These are phyloP conservation scores for Mythimna loreyi DNA, from an alignment of 2,888 invertebrate species.

Conservation along the genomic window DNA sequence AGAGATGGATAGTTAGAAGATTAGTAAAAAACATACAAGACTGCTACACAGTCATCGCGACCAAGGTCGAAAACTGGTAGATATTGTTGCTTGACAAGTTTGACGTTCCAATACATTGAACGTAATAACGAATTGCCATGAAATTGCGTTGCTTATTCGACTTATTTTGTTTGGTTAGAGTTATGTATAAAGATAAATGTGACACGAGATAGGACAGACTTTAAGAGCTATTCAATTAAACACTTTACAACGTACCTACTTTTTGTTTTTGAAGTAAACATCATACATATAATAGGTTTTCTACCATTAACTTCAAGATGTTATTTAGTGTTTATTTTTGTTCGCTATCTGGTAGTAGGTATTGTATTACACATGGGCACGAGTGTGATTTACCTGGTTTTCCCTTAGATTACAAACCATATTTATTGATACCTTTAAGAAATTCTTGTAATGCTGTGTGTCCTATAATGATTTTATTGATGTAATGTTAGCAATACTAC, in stretches of 20 bases:
- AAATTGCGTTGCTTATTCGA: constrained; percentile 45
- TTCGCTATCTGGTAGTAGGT: background rate
- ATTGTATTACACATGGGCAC: background rate
- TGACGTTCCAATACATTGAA: constrained; percentile 29
- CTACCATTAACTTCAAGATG: background rate
- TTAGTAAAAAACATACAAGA: constrained; percentile 30
- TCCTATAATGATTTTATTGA: too few species aligned
- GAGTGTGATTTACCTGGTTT: background rate
- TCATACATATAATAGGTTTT: background rate
- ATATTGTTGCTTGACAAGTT: constrained; percentile 47
- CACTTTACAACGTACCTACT: too few species aligned
- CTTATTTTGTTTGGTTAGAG: background rate
- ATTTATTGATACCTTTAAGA: background rate
- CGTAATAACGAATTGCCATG: constrained; percentile 51
- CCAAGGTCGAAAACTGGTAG: constrained; percentile 40
- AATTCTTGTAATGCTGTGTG: too few species aligned
- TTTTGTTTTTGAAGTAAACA: background rate
- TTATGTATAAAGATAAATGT: background rate
- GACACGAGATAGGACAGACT: background rate
- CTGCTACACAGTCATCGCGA: constrained; percentile 27
- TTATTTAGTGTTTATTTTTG: background rate
- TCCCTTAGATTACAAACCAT: background rate
- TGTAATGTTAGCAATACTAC: too few species aligned
- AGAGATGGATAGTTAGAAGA: constrained; percentile 28
- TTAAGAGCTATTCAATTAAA: too few species aligned